A percentile compares a stretch with the other conserved stretches of the same genome.
phyloP scores from a whole-genome alignment of 1,140 invertebrate genomes.

The Metaphire vulgaris region DNA sequence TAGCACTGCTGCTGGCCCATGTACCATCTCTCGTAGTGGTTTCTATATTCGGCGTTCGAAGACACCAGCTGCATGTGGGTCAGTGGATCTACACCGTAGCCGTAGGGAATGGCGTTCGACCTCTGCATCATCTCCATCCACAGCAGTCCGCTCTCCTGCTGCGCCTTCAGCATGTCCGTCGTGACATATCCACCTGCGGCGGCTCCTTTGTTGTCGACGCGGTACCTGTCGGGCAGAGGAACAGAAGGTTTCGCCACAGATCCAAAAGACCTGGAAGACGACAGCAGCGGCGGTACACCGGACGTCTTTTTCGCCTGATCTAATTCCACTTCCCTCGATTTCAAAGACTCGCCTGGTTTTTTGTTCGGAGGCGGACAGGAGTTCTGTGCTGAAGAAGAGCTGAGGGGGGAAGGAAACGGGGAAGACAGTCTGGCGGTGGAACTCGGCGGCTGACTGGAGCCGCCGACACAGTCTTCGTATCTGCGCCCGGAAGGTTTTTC shows the following conservation, averaged over 20 bases:
- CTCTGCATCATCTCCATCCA: not conserved
- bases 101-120: not conserved
- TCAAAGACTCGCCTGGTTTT: not conserved
- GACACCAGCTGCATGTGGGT: conserved; percentile 19
- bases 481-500: not conserved
- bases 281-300: not conserved
- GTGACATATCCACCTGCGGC: no score
- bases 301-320: not conserved
- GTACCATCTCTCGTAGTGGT: conserved; percentile 9
- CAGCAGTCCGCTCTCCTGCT: not conserved
- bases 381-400: no score
- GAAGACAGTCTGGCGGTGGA: not conserved
- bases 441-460: not conserved
- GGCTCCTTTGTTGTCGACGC: no score
- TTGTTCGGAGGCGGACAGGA: no score
- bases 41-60: conserved; percentile 8
- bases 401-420: not conserved
- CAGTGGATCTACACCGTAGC: not conserved
- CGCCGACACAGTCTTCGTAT: not conserved
- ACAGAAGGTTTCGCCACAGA: no score
- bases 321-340: not conserved
- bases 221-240: no score
- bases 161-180: not conserved
- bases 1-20: conserved; percentile 5
- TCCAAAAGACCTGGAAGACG: no score